Base-by-base conservation (phyloP, 2,797 vertebrate species). In the Argya squamiceps region DNA sequence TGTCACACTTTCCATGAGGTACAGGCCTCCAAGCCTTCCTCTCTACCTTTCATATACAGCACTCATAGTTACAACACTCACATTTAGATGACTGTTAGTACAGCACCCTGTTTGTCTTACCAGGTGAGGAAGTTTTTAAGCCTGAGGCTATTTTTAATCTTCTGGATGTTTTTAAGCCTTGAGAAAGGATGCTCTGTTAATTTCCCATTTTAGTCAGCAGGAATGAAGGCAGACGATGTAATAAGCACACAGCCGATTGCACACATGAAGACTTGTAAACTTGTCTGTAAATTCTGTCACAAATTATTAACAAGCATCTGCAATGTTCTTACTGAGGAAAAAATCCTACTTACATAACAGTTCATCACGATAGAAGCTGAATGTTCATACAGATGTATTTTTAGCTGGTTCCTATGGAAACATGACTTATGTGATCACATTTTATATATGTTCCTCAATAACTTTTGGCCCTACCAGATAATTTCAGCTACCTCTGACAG, bases 361-460 rank as follows among this genome's bases (percentile, higher is more conserved):
- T 70, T 86, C 77, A 92, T 59, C 52, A 76, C 0, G 4, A 79
- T 60, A 95, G 77, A 74, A 0, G 1, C 34, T 26, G 59, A 89
- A 52, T 46, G 55, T 79, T 86, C 71, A 76, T 43, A 53, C 43
- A 60, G 69, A 79, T 46, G 32, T 86, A 93, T 88, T 95, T 97
- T 95, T 96, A 95, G 80, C n/a, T 0, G 0, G 90, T 96, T 97
- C 63, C 95, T 94, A 93, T 94, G 90, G 94, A 94, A 97, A 95
- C 26, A 0, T 50, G 85, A 79, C 65, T 94, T 93, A 62, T 52
- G 47, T 30, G 69, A 75, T 93, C 55, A 56, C 83, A 73, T 13
- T 88, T 69, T 60, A 23, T 88, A 37, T 73, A 47, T 29, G 26
- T 34, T 97, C 27, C 60, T 88, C 53, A 32, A 10, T 34, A 86